Base-by-base conservation (phyloP, 2,797 vertebrate species). In the Sphenopsis melanotis region DNA sequence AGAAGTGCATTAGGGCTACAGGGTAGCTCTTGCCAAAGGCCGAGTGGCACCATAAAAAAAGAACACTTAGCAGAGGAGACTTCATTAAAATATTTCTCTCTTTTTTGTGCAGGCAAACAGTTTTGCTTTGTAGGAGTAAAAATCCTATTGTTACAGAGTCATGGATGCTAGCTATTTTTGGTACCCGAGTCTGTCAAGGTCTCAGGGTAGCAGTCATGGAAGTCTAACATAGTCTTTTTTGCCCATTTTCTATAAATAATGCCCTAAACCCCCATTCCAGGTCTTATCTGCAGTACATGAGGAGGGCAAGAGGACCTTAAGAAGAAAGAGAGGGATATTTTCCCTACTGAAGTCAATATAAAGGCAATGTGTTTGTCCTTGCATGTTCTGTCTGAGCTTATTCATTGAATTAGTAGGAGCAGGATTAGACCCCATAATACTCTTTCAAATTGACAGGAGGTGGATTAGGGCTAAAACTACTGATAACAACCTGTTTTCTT, bases 71-170 rank as follows among this genome's bases (percentile, higher is more conserved):
- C 30, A 85, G 39, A 56, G 56, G 61, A 95, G 60, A 59, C 68
- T 86, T 92, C 76, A 93, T 95, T 81, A 94, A 53, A 95, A 50
- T 83, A 82, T 87, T 91, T 97, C 42, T 86, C 37, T 89, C 71
- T 87, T 64, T 74, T 82, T 94, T 90, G 83, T 69, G n/a, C 34
- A 96, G 64, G 61, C 47, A 68, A 74, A 57, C 11, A 36, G 55
- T 53, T 80, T 44, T 72, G 29, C 42, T 66, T 85, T 70, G 60
- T 69, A 66, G 30, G 41, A 77, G 37, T 64, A 76, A 86, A 95
- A 96, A 65, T 94, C 50, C 32, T 42, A 27, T 53, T 87, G 57
- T 86, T 91, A 66, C 11, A 70, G 18, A 82, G 72, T 36, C 76
- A 41, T 12, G 37, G 57, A 89, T 72, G 29, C 9, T 79, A 42